Evolutionary conservation across 2,113 vertebrate species (phyloP), one percentile per base, ranked within the genome.

Genomic region (Pterocles burchelli): DNA sequence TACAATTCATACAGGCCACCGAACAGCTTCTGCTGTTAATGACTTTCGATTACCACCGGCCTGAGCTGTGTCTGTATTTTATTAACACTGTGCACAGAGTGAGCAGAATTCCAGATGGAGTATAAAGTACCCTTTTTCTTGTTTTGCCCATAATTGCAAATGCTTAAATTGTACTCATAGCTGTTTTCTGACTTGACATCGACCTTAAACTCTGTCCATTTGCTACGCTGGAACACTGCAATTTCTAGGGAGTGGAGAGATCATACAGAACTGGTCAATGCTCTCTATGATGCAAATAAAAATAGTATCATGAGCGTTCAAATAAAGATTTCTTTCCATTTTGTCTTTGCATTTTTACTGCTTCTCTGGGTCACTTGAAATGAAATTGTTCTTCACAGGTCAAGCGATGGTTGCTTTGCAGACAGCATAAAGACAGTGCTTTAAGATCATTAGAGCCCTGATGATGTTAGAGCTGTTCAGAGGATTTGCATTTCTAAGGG

Each of bases 361-460:
- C 90, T 95, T 94, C 51, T 29, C 31, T 18, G 38, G 77, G 88
- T 95, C 83, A 91, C 67, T 91, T 86, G 90, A 93, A 95, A 91
- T 75, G 52, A 92, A 92, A 92, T 93, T 94, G 90, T 79, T 68
- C 91, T 89, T 96, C 91, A 78, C 43, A 93, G 74, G 85, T 90
- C 89, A 96, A 83, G 77, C 68, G 76, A 38, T 3, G 0, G 62
- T 68, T 95, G 34, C 80, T 89, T 86, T 93, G 76, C 88, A 84
- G 79, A 33, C 21, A 80, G 78, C 25, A 74, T 67, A 86, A 78
- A 82, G 70, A 25, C 58, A 70, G 61, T 41, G 49, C 67, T 89
- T 95, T 80, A 88, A 78, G 72, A 79, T 81, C 63, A 49, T 90
- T 70, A 92, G 62, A 77, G 59, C 71, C 55, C 63, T 33, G 79